Evolutionary conservation across 2,888 invertebrate species (phyloP).

Genomic region (Pharmacophagus antenor): DNA sequence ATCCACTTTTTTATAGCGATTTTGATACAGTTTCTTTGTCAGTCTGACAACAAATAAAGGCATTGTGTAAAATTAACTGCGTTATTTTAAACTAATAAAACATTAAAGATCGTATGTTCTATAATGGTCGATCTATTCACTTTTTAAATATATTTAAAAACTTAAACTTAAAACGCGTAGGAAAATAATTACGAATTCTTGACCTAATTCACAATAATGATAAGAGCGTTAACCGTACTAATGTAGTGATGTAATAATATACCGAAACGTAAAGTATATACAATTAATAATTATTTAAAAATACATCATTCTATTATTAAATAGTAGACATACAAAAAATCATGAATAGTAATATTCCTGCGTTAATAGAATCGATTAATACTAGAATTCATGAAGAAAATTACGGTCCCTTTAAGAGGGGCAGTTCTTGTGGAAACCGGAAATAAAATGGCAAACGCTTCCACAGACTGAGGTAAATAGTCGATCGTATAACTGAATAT

Average conservation of each 20-base stretch:
- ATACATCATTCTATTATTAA: neutral
- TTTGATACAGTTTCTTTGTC: neutral
- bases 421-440: constrained; percentile 17
- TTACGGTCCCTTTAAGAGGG: constrained; percentile 16
- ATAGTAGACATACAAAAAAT: neutral
- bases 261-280: neutral
- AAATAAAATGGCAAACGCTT: constrained; percentile 18
- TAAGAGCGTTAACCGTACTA: neutral
- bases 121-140: neutral
- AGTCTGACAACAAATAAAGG: neutral
- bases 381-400: constrained; percentile 20
- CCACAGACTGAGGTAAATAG: constrained; percentile 22
- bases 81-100: neutral
- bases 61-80: neutral
- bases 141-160: neutral
- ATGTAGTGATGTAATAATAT: neutral
- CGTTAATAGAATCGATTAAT: constrained; percentile 20
- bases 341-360: neutral
- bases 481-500: constrained; percentile 20
- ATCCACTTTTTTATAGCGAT: too few relatives aligned
- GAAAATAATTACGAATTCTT: neutral
- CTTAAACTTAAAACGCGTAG: constrained; percentile 28
- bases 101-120: neutral
- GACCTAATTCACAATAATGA: constrained; percentile 1
- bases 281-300: neutral